Percentiles rank a stretch among this genome's conserved stretches.
These are phyloP conservation scores for Rhodophaea formosa DNA, from an alignment of 2,888 invertebrate genomes.

Conservation along the genomic window DNA sequence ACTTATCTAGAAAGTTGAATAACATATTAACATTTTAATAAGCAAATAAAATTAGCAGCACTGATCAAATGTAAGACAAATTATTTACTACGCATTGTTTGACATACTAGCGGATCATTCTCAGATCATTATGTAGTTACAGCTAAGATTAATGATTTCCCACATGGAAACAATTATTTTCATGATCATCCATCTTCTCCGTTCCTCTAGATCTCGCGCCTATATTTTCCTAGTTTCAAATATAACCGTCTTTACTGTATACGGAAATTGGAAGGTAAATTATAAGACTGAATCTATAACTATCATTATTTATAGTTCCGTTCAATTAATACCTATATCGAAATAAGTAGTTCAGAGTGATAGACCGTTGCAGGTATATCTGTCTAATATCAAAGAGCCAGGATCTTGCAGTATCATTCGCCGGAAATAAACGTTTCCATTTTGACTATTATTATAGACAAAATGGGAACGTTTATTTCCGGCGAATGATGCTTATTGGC, in stretches of 20 bases:
- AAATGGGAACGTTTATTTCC: too few species aligned
- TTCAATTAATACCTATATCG: too few species aligned
- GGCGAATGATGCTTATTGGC: too few species aligned
- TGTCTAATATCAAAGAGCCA: too few species aligned
- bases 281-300: too few species aligned
- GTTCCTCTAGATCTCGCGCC: background rate
- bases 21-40: background rate
- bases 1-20: background rate
- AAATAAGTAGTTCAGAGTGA: too few species aligned
- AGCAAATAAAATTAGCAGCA: slow-evolving; percentile 27
- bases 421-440: too few species aligned
- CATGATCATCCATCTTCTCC: slow-evolving; percentile 1
- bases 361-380: too few species aligned
- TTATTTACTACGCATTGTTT: slow-evolving; percentile 20
- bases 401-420: too few species aligned
- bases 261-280: too few species aligned
- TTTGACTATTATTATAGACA: too few species aligned
- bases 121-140: background rate
- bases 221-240: background rate
- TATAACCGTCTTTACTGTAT: background rate
- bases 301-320: too few species aligned
- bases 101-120: slow-evolving; percentile 26
- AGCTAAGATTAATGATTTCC: slow-evolving; percentile 6
- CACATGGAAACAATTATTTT: slow-evolving; percentile 2
- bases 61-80: slow-evolving; percentile 32